A percentile compares a stretch with the other conserved stretches of the same genome.
These are phyloP conservation scores for Xylota sylvarum DNA, from an alignment of 2,888 invertebrate species.

Conservation along the genomic window DNA sequence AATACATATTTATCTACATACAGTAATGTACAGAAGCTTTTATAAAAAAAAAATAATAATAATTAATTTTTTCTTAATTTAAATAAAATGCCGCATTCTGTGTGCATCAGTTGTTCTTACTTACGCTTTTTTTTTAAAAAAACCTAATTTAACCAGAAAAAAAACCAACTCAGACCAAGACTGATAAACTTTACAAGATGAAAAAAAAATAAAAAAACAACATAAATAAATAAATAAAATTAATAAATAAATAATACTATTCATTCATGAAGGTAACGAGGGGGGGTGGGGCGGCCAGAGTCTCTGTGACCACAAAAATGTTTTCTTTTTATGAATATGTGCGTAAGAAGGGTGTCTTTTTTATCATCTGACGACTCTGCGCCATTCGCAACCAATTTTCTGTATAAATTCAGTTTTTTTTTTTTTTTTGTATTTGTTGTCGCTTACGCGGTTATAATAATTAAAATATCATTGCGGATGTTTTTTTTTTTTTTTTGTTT, in stretches of 20 bases:
- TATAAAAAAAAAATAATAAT: no score
- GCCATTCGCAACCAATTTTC: not conserved
- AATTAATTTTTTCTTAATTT: conserved; percentile 21
- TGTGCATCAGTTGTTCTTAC: not conserved
- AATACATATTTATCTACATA: not conserved
- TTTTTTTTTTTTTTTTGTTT: not conserved
- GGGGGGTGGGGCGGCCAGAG: no score
- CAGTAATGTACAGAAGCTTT: conserved; percentile 3
- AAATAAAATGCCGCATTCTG: not conserved
- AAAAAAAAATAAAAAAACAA: no score
- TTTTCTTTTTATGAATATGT: not conserved
- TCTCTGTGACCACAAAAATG: not conserved
- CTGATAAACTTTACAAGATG: not conserved
- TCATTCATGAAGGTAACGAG: no score
- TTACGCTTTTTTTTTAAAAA: not conserved
- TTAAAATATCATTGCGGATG: conserved; percentile 9
- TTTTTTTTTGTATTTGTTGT: not conserved
- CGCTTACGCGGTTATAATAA: conserved; percentile 16
- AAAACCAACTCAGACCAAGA: no score
- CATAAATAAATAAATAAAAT: conserved; percentile 10
- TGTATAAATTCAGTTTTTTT: no score
- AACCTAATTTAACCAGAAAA: not conserved
- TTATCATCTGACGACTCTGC: not conserved
- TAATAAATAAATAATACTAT: conserved; percentile 8
- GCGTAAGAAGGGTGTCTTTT: conserved; percentile 1